A percentile compares a stretch with the other conserved stretches of the same genome.
phyloP scores from a whole-genome alignment of 2,113 vertebrate species.

The Corydoras maculifer region DNA sequence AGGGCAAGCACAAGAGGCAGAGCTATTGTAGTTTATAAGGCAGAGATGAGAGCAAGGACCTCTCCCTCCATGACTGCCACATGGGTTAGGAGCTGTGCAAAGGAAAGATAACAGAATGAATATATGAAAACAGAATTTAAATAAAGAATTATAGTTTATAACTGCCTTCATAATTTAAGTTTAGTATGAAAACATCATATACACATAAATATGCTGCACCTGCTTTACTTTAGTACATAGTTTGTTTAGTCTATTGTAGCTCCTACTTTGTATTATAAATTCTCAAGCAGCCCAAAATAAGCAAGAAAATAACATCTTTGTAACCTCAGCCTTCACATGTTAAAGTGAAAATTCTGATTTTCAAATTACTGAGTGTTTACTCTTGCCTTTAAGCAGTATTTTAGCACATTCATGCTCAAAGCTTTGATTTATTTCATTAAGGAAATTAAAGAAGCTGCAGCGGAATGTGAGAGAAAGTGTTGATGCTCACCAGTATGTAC shows the following conservation, averaged over 20 bases:
- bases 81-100: conserved; percentile 73
- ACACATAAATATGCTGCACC: no score
- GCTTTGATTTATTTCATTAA: neutral
- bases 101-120: neutral
- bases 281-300: no score
- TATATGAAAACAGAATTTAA: neutral
- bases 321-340: no score
- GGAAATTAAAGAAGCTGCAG: neutral
- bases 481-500: neutral
- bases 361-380: neutral
- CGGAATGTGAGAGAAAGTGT: neutral
- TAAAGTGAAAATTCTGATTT: no score
- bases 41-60: conserved; percentile 83
- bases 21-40: conserved; percentile 75
- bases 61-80: conserved; percentile 67
- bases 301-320: no score
- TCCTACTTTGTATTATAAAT: no score
- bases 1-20: conserved; percentile 76
- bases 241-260: no score
- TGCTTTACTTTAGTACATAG: no score
- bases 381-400: neutral
- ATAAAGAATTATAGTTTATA: neutral
- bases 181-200: no score
- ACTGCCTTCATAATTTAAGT: neutral
- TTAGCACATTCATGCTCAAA: neutral